These are phyloP conservation scores for Luidia sarsii DNA, from an alignment of 53 echinoderm and acorn worm genomes.

Conservation along the genomic window DNA sequence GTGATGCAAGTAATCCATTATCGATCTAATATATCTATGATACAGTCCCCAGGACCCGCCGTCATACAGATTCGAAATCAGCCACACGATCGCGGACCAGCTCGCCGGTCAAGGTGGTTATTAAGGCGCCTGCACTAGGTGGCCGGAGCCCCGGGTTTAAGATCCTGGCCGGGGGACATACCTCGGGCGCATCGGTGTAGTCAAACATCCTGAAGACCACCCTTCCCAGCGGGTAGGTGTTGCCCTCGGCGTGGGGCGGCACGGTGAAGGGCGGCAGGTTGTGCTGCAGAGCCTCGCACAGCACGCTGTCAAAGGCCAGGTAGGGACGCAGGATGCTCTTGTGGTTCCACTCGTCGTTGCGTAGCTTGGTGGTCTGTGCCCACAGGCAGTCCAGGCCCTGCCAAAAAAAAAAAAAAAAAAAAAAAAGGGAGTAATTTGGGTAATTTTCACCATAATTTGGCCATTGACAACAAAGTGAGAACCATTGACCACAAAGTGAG, in stretches of 20 bases:
- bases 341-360: constrained; percentile 78
- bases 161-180: constrained; percentile 36
- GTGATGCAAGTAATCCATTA: too few species aligned
- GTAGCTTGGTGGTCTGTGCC: constrained; percentile 81
- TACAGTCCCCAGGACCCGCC: too few species aligned
- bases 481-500: too few species aligned
- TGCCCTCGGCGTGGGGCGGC: constrained; percentile 79
- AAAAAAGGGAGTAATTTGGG: too few species aligned
- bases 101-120: too few species aligned
- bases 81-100: too few species aligned
- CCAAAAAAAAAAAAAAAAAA: not conserved
- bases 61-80: too few species aligned
- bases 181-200: constrained; percentile 91
- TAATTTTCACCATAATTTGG: too few species aligned
- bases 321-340: constrained; percentile 92
- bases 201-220: constrained; percentile 97
- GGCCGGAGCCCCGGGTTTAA: too few species aligned
- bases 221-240: constrained; percentile 74
- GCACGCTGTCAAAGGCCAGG: constrained; percentile 88
- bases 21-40: too few species aligned
- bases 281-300: constrained; percentile 82
- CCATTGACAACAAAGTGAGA: too few species aligned
- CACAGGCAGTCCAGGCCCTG: constrained; percentile 92
- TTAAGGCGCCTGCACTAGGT: too few species aligned
- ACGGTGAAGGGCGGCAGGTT: constrained; percentile 74